A percentile compares a stretch with the other conserved stretches of the same genome.
phyloP scores from a whole-genome alignment of 2,797 vertebrate species.

The Crenuchus spilurus region DNA sequence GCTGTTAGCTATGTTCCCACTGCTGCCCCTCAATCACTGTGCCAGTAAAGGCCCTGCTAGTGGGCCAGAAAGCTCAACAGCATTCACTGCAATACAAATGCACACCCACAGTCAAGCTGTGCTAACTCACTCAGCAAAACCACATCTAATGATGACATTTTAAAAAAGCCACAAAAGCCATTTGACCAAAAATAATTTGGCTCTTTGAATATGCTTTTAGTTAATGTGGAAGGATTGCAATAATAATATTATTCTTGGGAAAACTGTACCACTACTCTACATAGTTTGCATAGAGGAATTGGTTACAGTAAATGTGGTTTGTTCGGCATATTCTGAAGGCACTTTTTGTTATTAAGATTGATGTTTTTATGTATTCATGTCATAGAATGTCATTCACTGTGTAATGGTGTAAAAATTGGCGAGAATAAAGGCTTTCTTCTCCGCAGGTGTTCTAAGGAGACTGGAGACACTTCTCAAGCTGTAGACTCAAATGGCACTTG shows the following conservation, averaged over 20 bases:
- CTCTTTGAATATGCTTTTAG: no score
- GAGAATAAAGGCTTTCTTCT: no score
- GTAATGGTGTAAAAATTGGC: not conserved
- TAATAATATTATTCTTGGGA: no score
- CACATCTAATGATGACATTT: not conserved
- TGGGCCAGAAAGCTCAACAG: not conserved
- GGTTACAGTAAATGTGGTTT: not conserved
- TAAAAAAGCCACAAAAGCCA: not conserved
- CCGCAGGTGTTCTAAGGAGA: not conserved
- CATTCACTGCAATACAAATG: not conserved
- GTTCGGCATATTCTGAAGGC: not conserved
- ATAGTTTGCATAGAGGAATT: no score
- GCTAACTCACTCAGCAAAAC: not conserved
- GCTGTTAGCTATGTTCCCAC: conserved; percentile 14
- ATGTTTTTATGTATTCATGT: not conserved
- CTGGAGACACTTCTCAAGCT: not conserved
- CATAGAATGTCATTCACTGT: not conserved
- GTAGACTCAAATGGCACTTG: conserved; percentile 10
- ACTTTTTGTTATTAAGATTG: not conserved
- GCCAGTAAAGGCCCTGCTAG: not conserved
- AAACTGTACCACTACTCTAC: no score
- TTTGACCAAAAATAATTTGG: no score
- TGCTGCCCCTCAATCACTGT: not conserved
- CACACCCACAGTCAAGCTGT: not conserved
- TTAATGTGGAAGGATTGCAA: no score